Evolutionary conservation across 2,888 invertebrate genomes (phyloP), one percentile per base, ranked within the genome.

Genomic region (Macrosiphum euphorbiae): DNA sequence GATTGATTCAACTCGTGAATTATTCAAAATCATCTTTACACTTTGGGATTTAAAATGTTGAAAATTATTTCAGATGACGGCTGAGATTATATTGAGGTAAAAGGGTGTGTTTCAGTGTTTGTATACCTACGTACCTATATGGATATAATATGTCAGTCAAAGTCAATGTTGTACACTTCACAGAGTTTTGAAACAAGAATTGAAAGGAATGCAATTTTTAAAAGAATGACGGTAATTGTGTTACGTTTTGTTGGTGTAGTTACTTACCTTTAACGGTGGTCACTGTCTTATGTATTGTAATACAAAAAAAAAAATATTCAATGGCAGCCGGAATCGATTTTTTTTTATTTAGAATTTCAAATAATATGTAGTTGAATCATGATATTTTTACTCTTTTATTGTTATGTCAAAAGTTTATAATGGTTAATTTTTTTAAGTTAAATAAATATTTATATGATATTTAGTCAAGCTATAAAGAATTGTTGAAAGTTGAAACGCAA

Each of bases 1-100:
- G 90, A 94, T 94, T 67, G 94, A 94, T 94, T 90, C 90, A 52
- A 41, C 90, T 90, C 94, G 94, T 94, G 94, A 94, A 94, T 94
- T 85, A 94, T 94, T 94, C 94, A 94, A 94, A 90, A 41, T 84
- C 89, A 61, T 90, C 89, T 89, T 58, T 90, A 84, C 47, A 58
- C 47, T 85, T 90, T 85, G 93, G 50, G 89, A 84, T 93, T 85
- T 89, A 88, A 92, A 88, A 89, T 55, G 55, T 78, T 89, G 88
- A 92, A 92, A 88, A 88, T 92, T 55, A 92, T 92, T 92, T 89
- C 47, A 78, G 78, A 88, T 84, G 88, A 88, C 92, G 88, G 78
- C 55, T 35, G 88, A 58, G 92, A 88, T 92, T 58, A 92, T 61
- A 87, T 87, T 16, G 87, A 41, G 87, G 87, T 87, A 67, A 87